Percentiles rank a stretch among this genome's conserved stretches.
Evolutionary conservation across 2,113 vertebrate species (phyloP).

Genomic region (Burhinus bistriatus): DNA sequence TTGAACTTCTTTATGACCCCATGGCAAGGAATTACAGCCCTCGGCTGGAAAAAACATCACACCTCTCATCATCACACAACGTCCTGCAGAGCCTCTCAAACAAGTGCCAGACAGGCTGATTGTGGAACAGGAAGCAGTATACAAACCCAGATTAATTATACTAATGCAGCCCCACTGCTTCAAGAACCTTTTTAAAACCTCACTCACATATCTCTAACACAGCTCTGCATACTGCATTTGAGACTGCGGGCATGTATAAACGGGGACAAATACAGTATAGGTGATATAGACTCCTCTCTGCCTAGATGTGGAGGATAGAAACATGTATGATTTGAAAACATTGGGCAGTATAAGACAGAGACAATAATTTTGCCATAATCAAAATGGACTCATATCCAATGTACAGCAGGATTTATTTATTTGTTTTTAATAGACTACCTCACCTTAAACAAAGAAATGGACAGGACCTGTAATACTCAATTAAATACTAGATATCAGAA

Average conservation of each 20-base stretch:
- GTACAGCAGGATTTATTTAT: neutral
- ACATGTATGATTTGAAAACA: neutral
- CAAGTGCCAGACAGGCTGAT: neutral
- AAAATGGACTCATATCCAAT: neutral
- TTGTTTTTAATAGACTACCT: neutral
- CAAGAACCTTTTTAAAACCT: neutral
- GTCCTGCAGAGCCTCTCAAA: neutral
- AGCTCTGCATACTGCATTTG: neutral
- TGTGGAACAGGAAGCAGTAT: neutral
- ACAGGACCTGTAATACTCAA: neutral
- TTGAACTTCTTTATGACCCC: conserved; percentile 44
- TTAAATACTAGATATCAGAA: neutral
- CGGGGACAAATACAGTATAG: neutral
- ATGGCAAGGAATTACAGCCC: conserved; percentile 33
- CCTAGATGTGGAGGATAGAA: rapidly evolving
- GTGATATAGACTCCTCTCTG: neutral
- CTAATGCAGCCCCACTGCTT: neutral
- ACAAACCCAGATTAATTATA: neutral
- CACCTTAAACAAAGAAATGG: neutral
- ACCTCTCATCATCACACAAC: neutral
- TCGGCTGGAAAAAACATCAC: neutral
- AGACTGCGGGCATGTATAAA: neutral
- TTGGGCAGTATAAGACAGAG: neutral
- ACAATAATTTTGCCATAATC: neutral
- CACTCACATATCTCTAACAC: neutral